These are phyloP conservation scores for Campopleginae sp. DNA, from an alignment of 2,888 invertebrate genomes.

Conservation along the genomic window DNA sequence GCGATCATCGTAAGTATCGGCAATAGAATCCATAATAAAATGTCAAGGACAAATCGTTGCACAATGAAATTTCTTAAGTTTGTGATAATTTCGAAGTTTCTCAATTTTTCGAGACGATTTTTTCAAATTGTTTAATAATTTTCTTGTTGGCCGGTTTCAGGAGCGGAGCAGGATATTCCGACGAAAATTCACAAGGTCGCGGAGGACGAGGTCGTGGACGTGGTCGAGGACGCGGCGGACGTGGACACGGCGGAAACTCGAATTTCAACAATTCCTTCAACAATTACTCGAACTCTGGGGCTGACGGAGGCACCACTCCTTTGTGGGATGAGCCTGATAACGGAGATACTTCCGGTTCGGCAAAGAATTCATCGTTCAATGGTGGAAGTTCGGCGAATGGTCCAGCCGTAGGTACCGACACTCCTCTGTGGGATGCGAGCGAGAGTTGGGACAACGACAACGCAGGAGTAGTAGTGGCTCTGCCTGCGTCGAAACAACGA, in stretches of 20 bases:
- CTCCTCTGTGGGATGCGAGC: conserved; percentile 54
- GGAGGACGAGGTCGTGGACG: conserved; percentile 38
- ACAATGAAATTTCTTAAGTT: too few relatives aligned
- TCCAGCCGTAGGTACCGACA: conserved; percentile 9
- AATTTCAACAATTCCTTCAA: background rate
- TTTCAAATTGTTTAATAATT: background rate
- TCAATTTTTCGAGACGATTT: background rate
- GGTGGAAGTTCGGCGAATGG: background rate
- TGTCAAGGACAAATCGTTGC: too few relatives aligned
- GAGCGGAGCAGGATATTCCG: background rate
- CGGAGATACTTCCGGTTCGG: background rate
- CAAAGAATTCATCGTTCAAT: background rate
- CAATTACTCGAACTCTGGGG: background rate
- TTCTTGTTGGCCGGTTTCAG: conserved; percentile 3
- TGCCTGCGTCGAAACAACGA: background rate
- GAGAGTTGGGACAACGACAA: conserved; percentile 13
- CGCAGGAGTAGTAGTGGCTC: background rate
- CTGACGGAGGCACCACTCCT: conserved; percentile 24
- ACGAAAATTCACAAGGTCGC: conserved; percentile 14
- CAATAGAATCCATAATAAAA: background rate
- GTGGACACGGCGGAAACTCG: conserved; percentile 20
- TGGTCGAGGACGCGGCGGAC: conserved; percentile 10
- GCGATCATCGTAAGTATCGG: conserved; percentile 88
- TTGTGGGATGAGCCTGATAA: conserved; percentile 21
- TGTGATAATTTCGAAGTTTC: too few relatives aligned